phyloP scores from a whole-genome alignment of 1,140 invertebrate genomes.

The Frieseomelitta varia region DNA sequence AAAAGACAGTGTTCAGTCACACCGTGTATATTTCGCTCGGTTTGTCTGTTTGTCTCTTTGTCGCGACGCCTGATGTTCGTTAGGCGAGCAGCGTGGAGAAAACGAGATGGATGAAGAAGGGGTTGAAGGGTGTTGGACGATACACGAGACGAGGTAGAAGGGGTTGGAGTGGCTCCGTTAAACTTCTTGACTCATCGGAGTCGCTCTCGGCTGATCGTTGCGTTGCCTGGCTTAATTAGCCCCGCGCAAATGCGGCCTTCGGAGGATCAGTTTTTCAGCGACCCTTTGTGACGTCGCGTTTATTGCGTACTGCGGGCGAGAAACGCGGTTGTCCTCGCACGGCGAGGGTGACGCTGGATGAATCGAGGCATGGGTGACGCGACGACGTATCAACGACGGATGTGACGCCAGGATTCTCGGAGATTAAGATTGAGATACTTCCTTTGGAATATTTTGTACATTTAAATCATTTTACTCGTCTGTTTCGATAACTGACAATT shows the following conservation, averaged over 20 bases:
- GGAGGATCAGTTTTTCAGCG: constrained; percentile 22
- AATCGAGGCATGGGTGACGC: too few relatives aligned
- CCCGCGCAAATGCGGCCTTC: not conserved
- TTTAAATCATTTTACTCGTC: too few relatives aligned
- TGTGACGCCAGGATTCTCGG: not conserved
- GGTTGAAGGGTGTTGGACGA: not conserved
- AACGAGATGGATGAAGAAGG: constrained; percentile 1
- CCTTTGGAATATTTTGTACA: too few relatives aligned
- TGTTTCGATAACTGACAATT: too few relatives aligned
- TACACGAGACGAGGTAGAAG: not conserved
- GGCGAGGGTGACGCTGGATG: not conserved
- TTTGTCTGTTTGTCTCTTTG: constrained; percentile 35
- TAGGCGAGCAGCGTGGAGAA: not conserved
- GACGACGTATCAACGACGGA: not conserved
- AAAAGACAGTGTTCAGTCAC: not conserved
- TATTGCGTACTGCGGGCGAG: not conserved
- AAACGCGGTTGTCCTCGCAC: not conserved
- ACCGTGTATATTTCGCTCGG: not conserved
- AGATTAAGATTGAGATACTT: not conserved
- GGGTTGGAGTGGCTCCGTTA: constrained; percentile 22
- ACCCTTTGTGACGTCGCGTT: not conserved
- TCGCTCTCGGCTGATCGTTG: constrained; percentile 35
- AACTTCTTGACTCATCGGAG: constrained; percentile 46
- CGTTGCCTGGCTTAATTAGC: constrained; percentile 40
- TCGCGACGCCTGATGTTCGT: constrained; percentile 7